phyloP scores from a whole-genome alignment of 2,888 invertebrate genomes.

The Drosophila aldrichi region DNA sequence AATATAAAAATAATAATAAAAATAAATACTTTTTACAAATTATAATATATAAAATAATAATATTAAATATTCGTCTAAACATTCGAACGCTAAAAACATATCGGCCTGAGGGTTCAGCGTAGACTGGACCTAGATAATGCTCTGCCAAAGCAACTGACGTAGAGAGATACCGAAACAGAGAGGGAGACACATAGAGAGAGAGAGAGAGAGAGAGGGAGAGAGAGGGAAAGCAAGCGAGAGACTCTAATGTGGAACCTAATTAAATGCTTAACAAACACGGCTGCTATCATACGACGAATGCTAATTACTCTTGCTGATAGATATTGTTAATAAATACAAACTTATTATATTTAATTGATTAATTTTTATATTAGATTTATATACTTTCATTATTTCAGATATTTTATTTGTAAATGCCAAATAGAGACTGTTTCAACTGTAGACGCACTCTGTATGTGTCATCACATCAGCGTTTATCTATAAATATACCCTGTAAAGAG shows the following conservation, averaged over 20 bases:
- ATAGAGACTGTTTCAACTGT: neutral
- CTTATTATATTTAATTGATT: too few relatives aligned
- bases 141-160: conserved; percentile 1
- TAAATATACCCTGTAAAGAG: neutral
- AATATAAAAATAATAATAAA: too few relatives aligned
- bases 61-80: too few relatives aligned
- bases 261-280: neutral
- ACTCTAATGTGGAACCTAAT: conserved; percentile 23
- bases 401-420: neutral
- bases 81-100: neutral
- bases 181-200: neutral
- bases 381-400: too few relatives aligned
- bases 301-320: neutral
- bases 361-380: too few relatives aligned
- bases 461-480: neutral
- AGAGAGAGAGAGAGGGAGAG: neutral
- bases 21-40: too few relatives aligned
- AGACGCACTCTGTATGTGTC: neutral
- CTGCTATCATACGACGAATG: neutral
- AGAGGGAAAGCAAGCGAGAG: neutral
- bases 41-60: too few relatives aligned
- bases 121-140: conserved; percentile 3
- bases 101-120: conserved; percentile 1
- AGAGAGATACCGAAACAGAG: neutral
- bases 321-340: too few relatives aligned